Evolutionary conservation across 2,113 vertebrate genomes (phyloP), one percentile per base, ranked within the genome.

Genomic region (Phocoena sinus): DNA sequence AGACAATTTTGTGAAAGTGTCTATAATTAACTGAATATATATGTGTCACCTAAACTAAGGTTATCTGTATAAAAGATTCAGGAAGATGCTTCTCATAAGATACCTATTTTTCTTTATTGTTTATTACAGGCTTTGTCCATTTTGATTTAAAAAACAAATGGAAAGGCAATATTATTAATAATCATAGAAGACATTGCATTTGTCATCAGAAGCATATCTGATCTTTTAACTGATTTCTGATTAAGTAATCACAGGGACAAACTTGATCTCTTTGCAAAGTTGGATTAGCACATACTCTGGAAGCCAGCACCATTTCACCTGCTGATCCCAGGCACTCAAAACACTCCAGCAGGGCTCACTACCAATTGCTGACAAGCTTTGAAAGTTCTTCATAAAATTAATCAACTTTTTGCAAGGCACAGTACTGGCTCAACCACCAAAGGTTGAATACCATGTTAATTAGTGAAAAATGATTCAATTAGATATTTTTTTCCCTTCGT

Each of bases 321-420:
- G 99, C 99, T 99, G 99, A 98, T 99, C 99, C 99, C 98, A 99
- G 99, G 98, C 99, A 99, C 99, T 99, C 99, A 97, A 97, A 99
- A 98, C 98, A 98, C 98, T 98, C 98, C 97, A 98, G 93, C 81
- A 97, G 97, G 85, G 84, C 98, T 96, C 87, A 93, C 95, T 28
- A 93, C 76, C 41, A 96, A 41, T 63, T 84, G 67, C 80, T 96
- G 62, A 92, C 90, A 96, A 97, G 65, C 89, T 96, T 98, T 67
- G 71, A 92, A 96, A 96, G 87, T 36, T 5, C 25, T 60, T 47
- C 68, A 50, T 73, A 74, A 96, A 95, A 92, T 15, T 68, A 56
- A 92, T 62, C 0, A 87, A 2, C 76, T 28, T 84, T 96, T 70
- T 87, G 6, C 50, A 96, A 56, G 14, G 47, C 10, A 68, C 10